These are phyloP conservation scores for Lepus timidus DNA, from an alignment of 2,113 vertebrate genomes.

Conservation along the genomic window DNA sequence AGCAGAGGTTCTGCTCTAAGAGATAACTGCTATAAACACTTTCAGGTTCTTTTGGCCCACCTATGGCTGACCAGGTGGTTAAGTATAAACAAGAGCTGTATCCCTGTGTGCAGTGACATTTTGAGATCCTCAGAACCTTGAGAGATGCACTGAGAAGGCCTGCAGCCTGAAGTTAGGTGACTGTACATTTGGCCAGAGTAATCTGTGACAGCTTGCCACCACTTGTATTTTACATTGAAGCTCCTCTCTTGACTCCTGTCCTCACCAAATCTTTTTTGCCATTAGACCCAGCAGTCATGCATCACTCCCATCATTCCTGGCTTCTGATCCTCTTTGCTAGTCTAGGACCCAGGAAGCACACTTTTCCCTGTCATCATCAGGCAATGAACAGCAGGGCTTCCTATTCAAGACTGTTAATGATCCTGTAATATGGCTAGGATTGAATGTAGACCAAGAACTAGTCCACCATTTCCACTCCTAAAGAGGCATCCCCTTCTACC, in stretches of 20 bases:
- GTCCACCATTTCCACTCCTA: not conserved
- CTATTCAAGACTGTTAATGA: not conserved
- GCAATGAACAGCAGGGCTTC: not conserved
- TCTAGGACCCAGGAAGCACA: not conserved
- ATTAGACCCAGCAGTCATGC: not conserved
- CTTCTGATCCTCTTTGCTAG: not conserved
- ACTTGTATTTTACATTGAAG: not conserved
- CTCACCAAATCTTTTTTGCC: not conserved
- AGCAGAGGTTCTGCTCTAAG: not conserved
- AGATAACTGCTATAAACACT: not conserved
- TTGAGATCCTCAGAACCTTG: not conserved
- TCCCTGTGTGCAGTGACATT: not conserved
- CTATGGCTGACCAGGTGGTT: not conserved
- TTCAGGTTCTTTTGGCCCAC: not conserved
- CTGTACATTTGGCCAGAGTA: not conserved
- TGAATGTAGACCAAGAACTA: not conserved
- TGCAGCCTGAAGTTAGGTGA: not conserved
- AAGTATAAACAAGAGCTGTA: not conserved
- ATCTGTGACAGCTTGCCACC: not conserved
- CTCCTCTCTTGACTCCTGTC: not conserved
- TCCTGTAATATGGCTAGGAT: not conserved
- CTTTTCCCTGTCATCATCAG: not conserved
- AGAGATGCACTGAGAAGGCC: not conserved
- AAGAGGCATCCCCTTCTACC: not conserved
- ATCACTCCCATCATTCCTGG: not conserved